phyloP scores from a whole-genome alignment of 2,797 vertebrate genomes.

The Bryconaethiops microstoma region DNA sequence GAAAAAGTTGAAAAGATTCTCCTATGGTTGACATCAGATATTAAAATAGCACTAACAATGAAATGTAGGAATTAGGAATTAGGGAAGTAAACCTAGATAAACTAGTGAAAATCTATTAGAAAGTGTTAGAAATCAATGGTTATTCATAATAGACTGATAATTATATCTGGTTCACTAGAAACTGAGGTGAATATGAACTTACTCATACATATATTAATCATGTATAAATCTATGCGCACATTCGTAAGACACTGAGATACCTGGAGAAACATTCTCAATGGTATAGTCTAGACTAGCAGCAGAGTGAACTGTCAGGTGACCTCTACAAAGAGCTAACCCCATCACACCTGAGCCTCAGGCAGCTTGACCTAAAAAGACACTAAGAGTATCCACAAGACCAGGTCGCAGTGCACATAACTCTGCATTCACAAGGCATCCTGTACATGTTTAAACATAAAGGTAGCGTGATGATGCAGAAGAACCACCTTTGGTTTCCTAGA shows the following conservation, averaged over 20 bases:
- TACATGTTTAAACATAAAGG: too few species aligned
- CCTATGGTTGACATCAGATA: not conserved
- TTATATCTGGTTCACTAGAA: too few species aligned
- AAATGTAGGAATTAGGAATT: too few species aligned
- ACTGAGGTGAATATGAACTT: too few species aligned
- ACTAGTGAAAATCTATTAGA: not conserved
- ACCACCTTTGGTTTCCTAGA: too few species aligned
- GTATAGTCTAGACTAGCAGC: conserved; percentile 9
- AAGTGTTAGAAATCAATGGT: too few species aligned
- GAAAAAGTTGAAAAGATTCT: not conserved
- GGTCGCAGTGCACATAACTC: not conserved
- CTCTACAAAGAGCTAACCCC: conserved; percentile 3
- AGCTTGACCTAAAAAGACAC: not conserved
- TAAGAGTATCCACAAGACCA: not conserved
- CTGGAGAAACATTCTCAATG: not conserved
- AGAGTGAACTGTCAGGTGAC: conserved; percentile 6
- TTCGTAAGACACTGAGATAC: not conserved
- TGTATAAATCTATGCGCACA: not conserved
- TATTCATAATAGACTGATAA: too few species aligned
- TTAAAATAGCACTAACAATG: not conserved
- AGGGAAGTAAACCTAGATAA: not conserved
- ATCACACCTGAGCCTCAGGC: conserved; percentile 35
- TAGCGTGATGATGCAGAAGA: too few species aligned
- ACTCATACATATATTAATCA: too few species aligned
- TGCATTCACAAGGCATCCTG: too few species aligned